Base-by-base conservation (phyloP, 2,888 invertebrate genomes). In the Mythimna impura region DNA sequence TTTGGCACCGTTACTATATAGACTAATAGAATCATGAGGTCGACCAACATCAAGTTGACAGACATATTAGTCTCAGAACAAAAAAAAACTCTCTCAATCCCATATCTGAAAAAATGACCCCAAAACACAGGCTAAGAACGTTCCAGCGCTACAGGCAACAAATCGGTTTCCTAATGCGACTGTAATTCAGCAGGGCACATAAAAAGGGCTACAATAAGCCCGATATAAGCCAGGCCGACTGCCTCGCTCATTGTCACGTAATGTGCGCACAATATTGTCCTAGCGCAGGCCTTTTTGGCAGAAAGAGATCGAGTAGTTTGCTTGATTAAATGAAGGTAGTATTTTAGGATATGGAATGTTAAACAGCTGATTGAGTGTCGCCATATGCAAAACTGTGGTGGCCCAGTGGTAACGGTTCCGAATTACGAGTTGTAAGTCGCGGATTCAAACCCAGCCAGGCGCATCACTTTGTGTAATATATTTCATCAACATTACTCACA, bases 191-290 rank as follows among this genome's bases (percentile, higher is more conserved):
- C 67, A 34, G 61, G 71, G 70, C 50, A 68, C 77, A 77, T 86
- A 85, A 86, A 86, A 86, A 76, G 76, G 76, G 67, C 78, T 74
- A 78, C 76, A 85, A 67, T 81, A 86, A 79, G 47, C 72, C 73
- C 61, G 61, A 79, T 61, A 63, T 79, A 85, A 79, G 79, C 74
- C 82, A 43, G 71, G 79, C 70, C 86, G 75, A 69, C 76, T 80
- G 79, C 60, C 47, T 22, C 61, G 67, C 66, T 76, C 85, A 82
- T 86, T 86, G 85, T 84, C 86, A 85, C 84, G 76, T 84, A 84
- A 84, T 83, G 74, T 85, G 62, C 81, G 78, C 75, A 83, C 81
- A 75, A 85, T 85, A 83, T 82, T 76, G 71, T 55, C 58, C 64
- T 66, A 61, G 40, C 43, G 47, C 40, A 66, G 60, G 50, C 79